Percentiles rank a stretch among this genome's conserved stretches.
phyloP scores from a whole-genome alignment of 2,797 vertebrate species.

The Graptemys geographica region DNA sequence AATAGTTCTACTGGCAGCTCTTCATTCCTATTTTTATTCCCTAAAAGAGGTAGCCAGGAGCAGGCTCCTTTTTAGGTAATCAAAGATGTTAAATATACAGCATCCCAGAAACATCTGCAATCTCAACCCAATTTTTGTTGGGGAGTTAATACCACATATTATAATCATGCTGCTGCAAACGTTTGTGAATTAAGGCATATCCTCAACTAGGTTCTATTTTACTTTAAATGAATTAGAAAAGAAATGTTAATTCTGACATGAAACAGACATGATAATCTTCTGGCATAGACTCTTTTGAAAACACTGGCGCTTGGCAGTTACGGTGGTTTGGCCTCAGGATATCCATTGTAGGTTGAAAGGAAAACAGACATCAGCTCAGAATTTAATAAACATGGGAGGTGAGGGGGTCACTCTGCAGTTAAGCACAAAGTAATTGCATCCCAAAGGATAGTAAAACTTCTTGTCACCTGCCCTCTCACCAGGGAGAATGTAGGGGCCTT shows the following conservation, averaged over 20 bases:
- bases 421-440: slow-evolving; percentile 73
- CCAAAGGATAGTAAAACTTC: slow-evolving; percentile 72
- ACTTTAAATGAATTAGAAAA: slow-evolving; percentile 77
- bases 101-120: slow-evolving; percentile 23
- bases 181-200: slow-evolving; percentile 69
- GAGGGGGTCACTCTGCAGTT: slow-evolving; percentile 65
- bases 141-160: slow-evolving; percentile 12
- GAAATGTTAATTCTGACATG: slow-evolving; percentile 80
- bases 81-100: slow-evolving; percentile 51
- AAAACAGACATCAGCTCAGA: slow-evolving; percentile 73
- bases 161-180: slow-evolving; percentile 46
- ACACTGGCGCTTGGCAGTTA: slow-evolving; percentile 72
- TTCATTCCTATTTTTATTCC: slow-evolving; percentile 42
- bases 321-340: slow-evolving; percentile 73
- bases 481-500: slow-evolving; percentile 35
- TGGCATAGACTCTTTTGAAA: slow-evolving; percentile 71
- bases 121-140: slow-evolving; percentile 31
- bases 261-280: slow-evolving; percentile 77
- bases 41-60: slow-evolving; percentile 21
- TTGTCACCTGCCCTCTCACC: slow-evolving; percentile 24
- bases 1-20: slow-evolving; percentile 22
- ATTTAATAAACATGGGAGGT: slow-evolving; percentile 70
- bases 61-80: slow-evolving; percentile 14
- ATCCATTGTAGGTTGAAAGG: slow-evolving; percentile 66
- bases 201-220: slow-evolving; percentile 64